A percentile compares a stretch with the other conserved stretches of the same genome.
phyloP scores from a whole-genome alignment of 1,140 invertebrate genomes.

The Drusus annulatus region DNA sequence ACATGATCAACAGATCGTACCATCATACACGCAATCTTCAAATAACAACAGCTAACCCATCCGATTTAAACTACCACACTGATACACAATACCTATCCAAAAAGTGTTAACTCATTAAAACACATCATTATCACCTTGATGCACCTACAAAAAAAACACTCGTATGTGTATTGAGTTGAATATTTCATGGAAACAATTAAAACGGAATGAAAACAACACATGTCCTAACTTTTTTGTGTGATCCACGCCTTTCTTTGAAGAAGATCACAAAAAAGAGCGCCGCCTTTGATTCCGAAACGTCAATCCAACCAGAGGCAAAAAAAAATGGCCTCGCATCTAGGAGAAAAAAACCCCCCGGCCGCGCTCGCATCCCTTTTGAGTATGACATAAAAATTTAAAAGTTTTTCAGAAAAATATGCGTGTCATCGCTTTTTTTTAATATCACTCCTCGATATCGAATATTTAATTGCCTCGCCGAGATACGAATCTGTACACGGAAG shows the following conservation, averaged over 20 bases:
- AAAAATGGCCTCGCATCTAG: slow-evolving; percentile 15
- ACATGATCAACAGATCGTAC: no score
- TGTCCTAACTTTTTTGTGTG: not conserved
- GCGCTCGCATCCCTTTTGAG: slow-evolving; percentile 37
- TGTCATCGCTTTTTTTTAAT: slow-evolving; percentile 55
- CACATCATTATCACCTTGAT: not conserved
- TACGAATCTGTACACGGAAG: slow-evolving; percentile 50
- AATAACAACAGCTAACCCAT: no score
- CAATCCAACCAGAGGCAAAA: slow-evolving; percentile 43
- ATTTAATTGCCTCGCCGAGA: slow-evolving; percentile 56
- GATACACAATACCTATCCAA: not conserved
- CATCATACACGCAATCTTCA: no score
- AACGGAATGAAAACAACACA: slow-evolving; percentile 28
- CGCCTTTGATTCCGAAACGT: slow-evolving; percentile 54
- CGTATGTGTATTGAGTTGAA: not conserved
- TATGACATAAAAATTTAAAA: slow-evolving; percentile 55
- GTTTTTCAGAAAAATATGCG: slow-evolving; percentile 44
- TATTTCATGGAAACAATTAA: slow-evolving; percentile 17
- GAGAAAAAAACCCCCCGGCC: slow-evolving; percentile 14
- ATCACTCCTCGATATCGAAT: slow-evolving; percentile 43
- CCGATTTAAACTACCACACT: not conserved
- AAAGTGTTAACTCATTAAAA: slow-evolving; percentile 1
- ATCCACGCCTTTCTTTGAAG: slow-evolving; percentile 11
- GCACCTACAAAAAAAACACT: not conserved
- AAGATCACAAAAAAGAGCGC: slow-evolving; percentile 18